Base-by-base conservation (phyloP, 2,797 vertebrate genomes). In the Macroramphosus scolopax region DNA sequence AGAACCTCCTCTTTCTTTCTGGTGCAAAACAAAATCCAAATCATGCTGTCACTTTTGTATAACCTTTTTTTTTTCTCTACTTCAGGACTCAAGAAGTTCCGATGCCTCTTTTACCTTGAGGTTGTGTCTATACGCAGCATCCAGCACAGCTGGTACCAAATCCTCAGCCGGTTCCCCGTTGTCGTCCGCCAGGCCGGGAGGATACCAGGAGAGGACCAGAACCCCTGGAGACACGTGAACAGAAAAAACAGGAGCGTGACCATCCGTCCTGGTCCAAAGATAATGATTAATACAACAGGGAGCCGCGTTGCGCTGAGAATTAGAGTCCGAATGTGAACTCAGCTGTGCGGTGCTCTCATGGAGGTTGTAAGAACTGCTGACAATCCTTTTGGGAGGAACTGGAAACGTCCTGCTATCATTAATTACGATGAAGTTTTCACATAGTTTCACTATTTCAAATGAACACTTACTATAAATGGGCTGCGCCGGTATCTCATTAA, bases 151-250 rank as follows among this genome's bases (percentile, higher is more conserved):
- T 3, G 92, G 90, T 44, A 95, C 92, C 64, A 95, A 80, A 78
- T 94, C 93, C 67, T 95, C 92, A 5, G 89, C 81, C 10, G 93
- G 91, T 51, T 94, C 91, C 32, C 92, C 89, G 0, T 92, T 91
- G 61, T 93, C 91, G 22, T 95, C 94, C 41, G 91, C 91, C 50
- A 92, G 71, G 22, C 91, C 92, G 0, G 91, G 92, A 10, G 94
- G 94, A 71, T 92, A 93, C 93, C 92, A 94, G 48, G 92, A 92
- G 61, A 94, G 69, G 13, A 94, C 90, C 66, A 95, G 84, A 32
- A 93, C 94, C 15, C 94, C 94, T 93, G 36, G 30, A 78, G 56
- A 72, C 1, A 6, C 13, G 63, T 31, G n/a, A n/a, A n/a, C n/a
- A n/a, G 46, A 3, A 65, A 44, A 51, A 15, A n/a, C 17, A 20